Evolutionary conservation across 2,888 invertebrate genomes (phyloP), one percentile per base, ranked within the genome.

Genomic region (Synanthedon myopaeformis): DNA sequence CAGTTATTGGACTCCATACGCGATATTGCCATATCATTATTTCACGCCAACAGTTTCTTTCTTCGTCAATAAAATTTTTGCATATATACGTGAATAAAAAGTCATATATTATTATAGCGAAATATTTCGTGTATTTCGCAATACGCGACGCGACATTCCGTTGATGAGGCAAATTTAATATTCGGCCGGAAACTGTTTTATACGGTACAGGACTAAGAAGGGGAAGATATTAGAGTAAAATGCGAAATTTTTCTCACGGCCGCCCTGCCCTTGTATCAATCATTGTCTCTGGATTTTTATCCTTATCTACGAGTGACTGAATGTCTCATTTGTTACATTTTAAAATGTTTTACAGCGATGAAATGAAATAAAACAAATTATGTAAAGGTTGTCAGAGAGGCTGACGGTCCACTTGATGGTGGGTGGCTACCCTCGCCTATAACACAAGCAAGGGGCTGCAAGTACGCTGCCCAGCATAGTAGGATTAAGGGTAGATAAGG

Each of bases 101-200:
- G 79, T 76, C 75, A 70, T 77, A 80, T 79, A 78, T 23, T 23
- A 23, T 23, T 23, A 23, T 79, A 80, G 68, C 69, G 74, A 73
- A 71, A 70, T 62, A 66, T 67, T n/a, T 70, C 66, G 67, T 66
- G 61, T 35, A 35, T 35, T 35, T 35, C 35, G 35, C 35, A 35
- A 35, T 35, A 35, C 35, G 35, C 35, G 35, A 35, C 35, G 35
- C 35, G 35, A 35, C 69, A 69, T 72, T 72, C 66, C 65, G 65
- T 72, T 77, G 76, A 76, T 76, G 74, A 71, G 69, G 70, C 73
- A 76, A 82, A 82, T 83, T 82, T 81, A 83, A 83, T 83, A 82
- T 82, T 77, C 76, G 71, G 61, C 62, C 67, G 70, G 69, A 72
- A 67, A 69, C 75, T 64, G 72, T 72, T 76, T 70, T 72, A 68